phyloP scores from a whole-genome alignment of 2,113 vertebrate genomes.

The Rhinogobius similis region DNA sequence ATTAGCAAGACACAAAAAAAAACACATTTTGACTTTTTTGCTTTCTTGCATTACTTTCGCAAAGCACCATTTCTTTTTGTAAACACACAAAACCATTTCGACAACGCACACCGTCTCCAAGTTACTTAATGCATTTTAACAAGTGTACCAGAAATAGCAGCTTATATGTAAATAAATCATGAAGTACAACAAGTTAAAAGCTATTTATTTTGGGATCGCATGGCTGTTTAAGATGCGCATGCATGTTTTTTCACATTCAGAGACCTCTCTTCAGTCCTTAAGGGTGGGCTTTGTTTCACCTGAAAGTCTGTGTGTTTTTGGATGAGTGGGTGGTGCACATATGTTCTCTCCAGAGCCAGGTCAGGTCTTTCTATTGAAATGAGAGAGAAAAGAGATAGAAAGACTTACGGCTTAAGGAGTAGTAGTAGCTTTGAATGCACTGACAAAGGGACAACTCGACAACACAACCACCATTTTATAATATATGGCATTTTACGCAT shows the following conservation, averaged over 20 bases:
- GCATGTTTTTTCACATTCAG: background rate
- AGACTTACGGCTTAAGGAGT: slow-evolving; percentile 23
- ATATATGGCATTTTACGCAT: too few species aligned
- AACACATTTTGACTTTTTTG: background rate
- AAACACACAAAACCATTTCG: background rate
- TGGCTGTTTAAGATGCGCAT: too few species aligned
- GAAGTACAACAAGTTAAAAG: too few species aligned
- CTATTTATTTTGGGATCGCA: too few species aligned
- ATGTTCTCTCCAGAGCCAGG: slow-evolving; percentile 1
- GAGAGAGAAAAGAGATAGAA: slow-evolving; percentile 4
- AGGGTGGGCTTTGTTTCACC: slow-evolving; percentile 1
- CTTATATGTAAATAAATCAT: too few species aligned
- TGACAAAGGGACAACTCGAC: slow-evolving; percentile 17
- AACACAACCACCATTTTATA: background rate
- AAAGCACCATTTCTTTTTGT: background rate
- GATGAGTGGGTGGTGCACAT: slow-evolving; percentile 16
- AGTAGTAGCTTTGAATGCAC: background rate
- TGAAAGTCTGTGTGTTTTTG: background rate
- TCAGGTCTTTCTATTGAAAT: slow-evolving; percentile 1
- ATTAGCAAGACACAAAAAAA: background rate
- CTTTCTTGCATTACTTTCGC: background rate
- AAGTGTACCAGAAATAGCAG: too few species aligned
- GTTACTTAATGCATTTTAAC: background rate
- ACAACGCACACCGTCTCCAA: background rate
- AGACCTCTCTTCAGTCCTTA: background rate